Evolutionary conservation across 2,113 vertebrate species (phyloP).

Genomic region (Pardalotus punctatus): DNA sequence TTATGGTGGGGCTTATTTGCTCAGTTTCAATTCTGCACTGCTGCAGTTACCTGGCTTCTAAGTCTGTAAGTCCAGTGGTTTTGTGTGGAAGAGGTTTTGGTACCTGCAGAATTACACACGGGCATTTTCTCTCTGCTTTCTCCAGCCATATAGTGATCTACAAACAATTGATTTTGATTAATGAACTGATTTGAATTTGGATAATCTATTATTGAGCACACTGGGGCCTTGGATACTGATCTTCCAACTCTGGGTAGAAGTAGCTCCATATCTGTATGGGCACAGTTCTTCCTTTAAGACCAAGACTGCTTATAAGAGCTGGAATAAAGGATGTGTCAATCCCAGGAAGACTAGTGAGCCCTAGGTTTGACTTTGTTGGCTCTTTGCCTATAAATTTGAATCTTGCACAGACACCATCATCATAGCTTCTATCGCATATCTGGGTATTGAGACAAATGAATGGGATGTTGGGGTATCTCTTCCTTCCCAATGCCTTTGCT

Average conservation of each 20-base stretch:
- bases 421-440: neutral
- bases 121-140: neutral
- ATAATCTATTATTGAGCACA: neutral
- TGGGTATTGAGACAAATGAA: neutral
- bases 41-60: neutral
- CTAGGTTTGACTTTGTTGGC: neutral
- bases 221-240: neutral
- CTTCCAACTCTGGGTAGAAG: neutral
- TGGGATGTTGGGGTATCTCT: neutral
- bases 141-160: neutral
- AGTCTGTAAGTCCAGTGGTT: neutral
- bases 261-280: neutral
- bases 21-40: neutral
- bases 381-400: neutral
- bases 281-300: neutral
- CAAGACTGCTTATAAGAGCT: neutral
- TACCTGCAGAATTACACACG: neutral
- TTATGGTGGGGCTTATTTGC: neutral
- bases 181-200: neutral
- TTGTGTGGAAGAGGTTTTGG: neutral
- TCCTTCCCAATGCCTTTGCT: neutral
- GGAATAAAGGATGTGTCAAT: neutral
- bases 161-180: neutral
- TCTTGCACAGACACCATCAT: neutral
- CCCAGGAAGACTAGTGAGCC: neutral